These are phyloP conservation scores for Hanleya hanleyi DNA, from an alignment of 2,888 invertebrate genomes.

Conservation along the genomic window DNA sequence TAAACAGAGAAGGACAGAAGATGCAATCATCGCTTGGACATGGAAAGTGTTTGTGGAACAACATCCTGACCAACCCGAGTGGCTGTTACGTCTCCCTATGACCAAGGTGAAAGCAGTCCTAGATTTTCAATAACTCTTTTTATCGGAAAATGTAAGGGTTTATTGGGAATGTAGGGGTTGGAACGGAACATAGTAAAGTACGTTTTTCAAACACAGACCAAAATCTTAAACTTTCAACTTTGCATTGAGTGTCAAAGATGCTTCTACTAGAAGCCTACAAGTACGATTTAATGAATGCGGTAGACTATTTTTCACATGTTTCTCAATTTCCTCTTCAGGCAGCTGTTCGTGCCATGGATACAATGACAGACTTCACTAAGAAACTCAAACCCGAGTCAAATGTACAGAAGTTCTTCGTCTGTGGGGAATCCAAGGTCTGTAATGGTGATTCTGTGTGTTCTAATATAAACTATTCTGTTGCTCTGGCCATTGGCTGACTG, in stretches of 20 bases:
- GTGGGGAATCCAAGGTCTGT: constrained; percentile 58
- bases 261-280: too few relatives aligned
- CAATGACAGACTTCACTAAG: constrained; percentile 42
- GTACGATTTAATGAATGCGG: too few relatives aligned
- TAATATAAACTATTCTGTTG: not conserved
- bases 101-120: constrained; percentile 52
- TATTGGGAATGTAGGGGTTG: too few relatives aligned
- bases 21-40: constrained; percentile 60
- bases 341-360: constrained; percentile 52
- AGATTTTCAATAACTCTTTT: not conserved
- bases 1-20: constrained; percentile 44
- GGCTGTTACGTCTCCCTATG: constrained; percentile 63
- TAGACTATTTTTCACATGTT: too few relatives aligned
- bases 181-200: too few relatives aligned
- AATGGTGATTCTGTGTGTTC: not conserved
- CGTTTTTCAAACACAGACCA: too few relatives aligned
- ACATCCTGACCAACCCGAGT: constrained; percentile 52
- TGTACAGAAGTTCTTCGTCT: constrained; percentile 48
- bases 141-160: not conserved
- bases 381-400: constrained; percentile 26
- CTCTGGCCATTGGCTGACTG: not conserved
- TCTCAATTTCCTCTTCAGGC: too few relatives aligned
- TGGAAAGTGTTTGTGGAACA: constrained; percentile 54
- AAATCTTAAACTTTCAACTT: too few relatives aligned
- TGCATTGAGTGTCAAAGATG: too few relatives aligned